Percentiles rank a stretch among this genome's conserved stretches.
Evolutionary conservation across 1,140 invertebrate genomes (phyloP).

Genomic region (Gyrodactylus salaris): DNA sequence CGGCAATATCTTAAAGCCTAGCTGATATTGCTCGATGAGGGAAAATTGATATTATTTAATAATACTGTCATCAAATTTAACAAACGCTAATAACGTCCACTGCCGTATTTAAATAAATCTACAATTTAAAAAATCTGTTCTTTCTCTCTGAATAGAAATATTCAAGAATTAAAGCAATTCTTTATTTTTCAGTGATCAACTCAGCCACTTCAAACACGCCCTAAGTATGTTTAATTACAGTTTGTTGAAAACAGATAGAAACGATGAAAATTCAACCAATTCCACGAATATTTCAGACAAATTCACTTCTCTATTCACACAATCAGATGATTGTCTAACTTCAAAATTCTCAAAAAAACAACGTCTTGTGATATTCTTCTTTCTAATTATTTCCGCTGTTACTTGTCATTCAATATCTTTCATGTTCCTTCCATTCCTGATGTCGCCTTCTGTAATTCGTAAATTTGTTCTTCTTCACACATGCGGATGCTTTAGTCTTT

Average conservation of each 20-base stretch:
- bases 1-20: background rate
- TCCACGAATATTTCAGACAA: background rate
- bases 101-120: too few species aligned
- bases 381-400: background rate
- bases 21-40: background rate
- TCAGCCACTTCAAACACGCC: background rate
- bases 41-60: too few species aligned
- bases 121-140: too few species aligned
- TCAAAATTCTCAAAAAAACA: background rate
- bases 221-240: background rate
- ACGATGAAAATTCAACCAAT: background rate
- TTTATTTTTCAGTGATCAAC: too few species aligned
- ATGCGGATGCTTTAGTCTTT: background rate
- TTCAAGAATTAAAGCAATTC: too few species aligned
- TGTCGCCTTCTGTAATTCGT: background rate
- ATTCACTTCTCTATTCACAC: background rate
- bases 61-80: too few species aligned
- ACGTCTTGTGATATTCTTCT: background rate
- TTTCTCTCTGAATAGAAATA: too few species aligned
- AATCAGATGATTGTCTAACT: background rate
- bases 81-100: too few species aligned
- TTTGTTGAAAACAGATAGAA: background rate
- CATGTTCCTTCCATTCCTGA: background rate
- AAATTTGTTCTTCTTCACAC: background rate
- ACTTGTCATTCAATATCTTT: background rate